Evolutionary conservation across 1,140 invertebrate species (phyloP).

Genomic region (Sycophaga agraensis): DNA sequence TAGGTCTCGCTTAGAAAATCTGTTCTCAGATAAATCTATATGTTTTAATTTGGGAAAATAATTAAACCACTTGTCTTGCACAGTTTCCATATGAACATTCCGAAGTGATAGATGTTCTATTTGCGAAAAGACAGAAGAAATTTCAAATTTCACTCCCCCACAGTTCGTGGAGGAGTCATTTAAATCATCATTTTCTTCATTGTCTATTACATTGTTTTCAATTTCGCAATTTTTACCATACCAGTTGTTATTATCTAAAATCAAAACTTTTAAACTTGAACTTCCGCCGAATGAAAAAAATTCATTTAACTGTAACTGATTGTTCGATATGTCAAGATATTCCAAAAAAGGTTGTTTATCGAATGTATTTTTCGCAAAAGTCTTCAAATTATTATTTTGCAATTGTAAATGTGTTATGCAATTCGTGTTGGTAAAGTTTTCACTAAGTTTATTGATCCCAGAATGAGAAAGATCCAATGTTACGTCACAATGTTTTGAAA

Average conservation of each 20-base stretch:
- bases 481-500: not conserved
- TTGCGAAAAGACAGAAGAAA: not conserved
- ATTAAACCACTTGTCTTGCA: not conserved
- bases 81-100: not conserved
- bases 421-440: conserved; percentile 12
- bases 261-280: conserved; percentile 11
- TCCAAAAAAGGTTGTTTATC: conserved; percentile 1
- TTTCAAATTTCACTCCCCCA: not conserved
- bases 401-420: conserved; percentile 8
- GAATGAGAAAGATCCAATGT: conserved; percentile 17
- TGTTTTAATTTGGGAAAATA: conserved; percentile 10
- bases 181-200: not conserved
- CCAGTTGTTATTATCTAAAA: conserved; percentile 5
- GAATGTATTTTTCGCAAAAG: not conserved
- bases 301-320: not conserved
- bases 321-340: conserved; percentile 24
- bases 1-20: not conserved
- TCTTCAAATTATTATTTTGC: conserved; percentile 9
- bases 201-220: not conserved
- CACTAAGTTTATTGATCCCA: not conserved
- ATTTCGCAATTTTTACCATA: not conserved
- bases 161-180: not conserved
- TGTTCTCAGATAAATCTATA: conserved; percentile 20
- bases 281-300: conserved; percentile 5
- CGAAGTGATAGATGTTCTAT: conserved; percentile 16